A percentile compares a stretch with the other conserved stretches of the same genome.
These are phyloP conservation scores for Acomys russatus DNA, from an alignment of 2,797 vertebrate genomes.

Conservation along the genomic window DNA sequence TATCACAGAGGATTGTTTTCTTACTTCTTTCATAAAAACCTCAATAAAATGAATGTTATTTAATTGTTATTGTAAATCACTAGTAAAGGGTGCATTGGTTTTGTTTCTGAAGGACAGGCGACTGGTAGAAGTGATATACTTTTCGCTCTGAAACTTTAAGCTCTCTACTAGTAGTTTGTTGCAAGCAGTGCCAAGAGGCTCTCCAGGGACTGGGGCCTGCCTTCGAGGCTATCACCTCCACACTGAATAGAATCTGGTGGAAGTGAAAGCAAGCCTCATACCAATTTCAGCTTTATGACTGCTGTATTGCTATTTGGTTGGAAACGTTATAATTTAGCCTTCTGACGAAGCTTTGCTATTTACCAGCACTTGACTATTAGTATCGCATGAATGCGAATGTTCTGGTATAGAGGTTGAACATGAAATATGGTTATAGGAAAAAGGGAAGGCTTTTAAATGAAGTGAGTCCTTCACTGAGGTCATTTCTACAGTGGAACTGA, in stretches of 20 bases:
- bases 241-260: slow-evolving; percentile 22
- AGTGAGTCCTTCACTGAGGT: slow-evolving; percentile 31
- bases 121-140: slow-evolving; percentile 42
- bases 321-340: slow-evolving; percentile 60
- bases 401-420: background rate
- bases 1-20: slow-evolving; percentile 64
- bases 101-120: slow-evolving; percentile 58
- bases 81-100: slow-evolving; percentile 60
- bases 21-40: slow-evolving; percentile 69
- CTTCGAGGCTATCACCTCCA: slow-evolving; percentile 25
- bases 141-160: slow-evolving; percentile 60
- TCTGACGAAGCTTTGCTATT: slow-evolving; percentile 53
- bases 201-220: slow-evolving; percentile 1
- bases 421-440: slow-evolving; percentile 56
- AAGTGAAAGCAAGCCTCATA: slow-evolving; percentile 55
- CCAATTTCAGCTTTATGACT: background rate
- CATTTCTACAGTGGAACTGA: slow-evolving; percentile 31
- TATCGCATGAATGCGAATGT: slow-evolving; percentile 49
- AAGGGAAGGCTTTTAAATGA: slow-evolving; percentile 42
- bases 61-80: slow-evolving; percentile 69
- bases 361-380: slow-evolving; percentile 45
- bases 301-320: slow-evolving; percentile 50
- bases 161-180: slow-evolving; percentile 54
- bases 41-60: slow-evolving; percentile 63
- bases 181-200: background rate